Base-by-base conservation (phyloP, 2,797 vertebrate species). In the Echeneis naucrates region DNA sequence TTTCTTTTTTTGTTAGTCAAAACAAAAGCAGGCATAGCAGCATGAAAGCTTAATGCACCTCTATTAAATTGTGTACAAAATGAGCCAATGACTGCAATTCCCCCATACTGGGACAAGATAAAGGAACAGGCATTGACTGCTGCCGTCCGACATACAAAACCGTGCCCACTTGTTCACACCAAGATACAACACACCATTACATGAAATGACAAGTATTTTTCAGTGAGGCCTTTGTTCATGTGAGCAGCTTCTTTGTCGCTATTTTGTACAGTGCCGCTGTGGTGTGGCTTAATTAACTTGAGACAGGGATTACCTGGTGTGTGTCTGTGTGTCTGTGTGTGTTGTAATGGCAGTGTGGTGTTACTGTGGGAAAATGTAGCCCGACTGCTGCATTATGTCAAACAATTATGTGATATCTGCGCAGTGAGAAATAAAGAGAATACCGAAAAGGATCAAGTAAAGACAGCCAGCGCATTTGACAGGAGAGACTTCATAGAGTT, bases 11-110 rank as follows among this genome's bases (percentile, higher is more conserved):
- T 82, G 80, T 85, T 23, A 56, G 79, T 77, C 80, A 79, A 87
- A 92, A 92, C 87, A 93, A 92, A 89, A 85, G 86, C 80, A 64
- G 52, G 38, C 69, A 27, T 33, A 51, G 78, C 68, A 47, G 76
- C 71, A 88, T 68, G 76, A 84, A 78, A 88, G 87, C 77, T 44
- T 63, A 83, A 88, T 83, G 13, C 70, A 84, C 82, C 84, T 89
- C 69, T 27, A 68, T 85, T 87, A 87, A 85, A 75, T 23, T 5
- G 10, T 51, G 55, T 57, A 37, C 51, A 70, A 78, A 90, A 86
- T 77, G 53, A 87, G 64, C 72, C 88, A 80, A 89, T 70, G 55
- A 84, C 53, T 54, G 30, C 76, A 48, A 67, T 82, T 72, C 52
- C 68, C 55, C 37, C 47, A 21, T 47, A 71, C 33, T 23, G 65